A percentile compares a stretch with the other conserved stretches of the same genome.
Conservation (phyloP, 2,888 invertebrate genomes). For the Stramonita haemastoma region DNA sequence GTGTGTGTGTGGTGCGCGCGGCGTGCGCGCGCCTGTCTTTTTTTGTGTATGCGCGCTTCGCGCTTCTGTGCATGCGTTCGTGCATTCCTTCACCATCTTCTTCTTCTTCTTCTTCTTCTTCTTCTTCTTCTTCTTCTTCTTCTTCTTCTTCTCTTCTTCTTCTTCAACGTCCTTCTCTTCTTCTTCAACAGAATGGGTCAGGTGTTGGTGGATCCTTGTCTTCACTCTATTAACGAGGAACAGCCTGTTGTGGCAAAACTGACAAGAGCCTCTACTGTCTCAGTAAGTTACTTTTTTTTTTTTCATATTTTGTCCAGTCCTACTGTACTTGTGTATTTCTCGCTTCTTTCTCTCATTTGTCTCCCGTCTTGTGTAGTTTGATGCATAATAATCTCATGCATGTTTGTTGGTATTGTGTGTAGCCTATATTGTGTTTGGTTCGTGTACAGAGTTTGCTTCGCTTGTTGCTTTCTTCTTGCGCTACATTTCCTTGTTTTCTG, state of each 20-base stretch:
- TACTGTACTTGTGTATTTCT: not conserved
- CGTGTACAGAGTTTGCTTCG: too few relatives aligned
- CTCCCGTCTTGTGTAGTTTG: too few relatives aligned
- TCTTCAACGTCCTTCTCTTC: not conserved
- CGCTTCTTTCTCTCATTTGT: too few relatives aligned
- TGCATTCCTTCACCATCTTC: not conserved
- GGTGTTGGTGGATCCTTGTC: not conserved
- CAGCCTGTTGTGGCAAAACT: not conserved
- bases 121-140: too few relatives aligned
- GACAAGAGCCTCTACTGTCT: conserved; percentile 28
- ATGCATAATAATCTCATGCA: too few relatives aligned
- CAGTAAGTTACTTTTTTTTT: not conserved
- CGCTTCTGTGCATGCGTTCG: too few relatives aligned
- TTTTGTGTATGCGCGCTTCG: not conserved
- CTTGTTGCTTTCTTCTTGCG: too few relatives aligned
- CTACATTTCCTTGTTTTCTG: too few relatives aligned
- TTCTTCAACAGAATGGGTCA: not conserved
- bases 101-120: not conserved
- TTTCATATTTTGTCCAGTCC: not conserved
- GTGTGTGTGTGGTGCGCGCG: too few relatives aligned
- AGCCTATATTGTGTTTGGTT: too few relatives aligned
- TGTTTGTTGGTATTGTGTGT: too few relatives aligned
- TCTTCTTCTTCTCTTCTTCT: too few relatives aligned
- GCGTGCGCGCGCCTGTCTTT: not conserved
- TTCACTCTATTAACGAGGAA: not conserved